Conservation (phyloP, 1,140 invertebrate species). For the Pseudomyrmex dendroicus region DNA sequence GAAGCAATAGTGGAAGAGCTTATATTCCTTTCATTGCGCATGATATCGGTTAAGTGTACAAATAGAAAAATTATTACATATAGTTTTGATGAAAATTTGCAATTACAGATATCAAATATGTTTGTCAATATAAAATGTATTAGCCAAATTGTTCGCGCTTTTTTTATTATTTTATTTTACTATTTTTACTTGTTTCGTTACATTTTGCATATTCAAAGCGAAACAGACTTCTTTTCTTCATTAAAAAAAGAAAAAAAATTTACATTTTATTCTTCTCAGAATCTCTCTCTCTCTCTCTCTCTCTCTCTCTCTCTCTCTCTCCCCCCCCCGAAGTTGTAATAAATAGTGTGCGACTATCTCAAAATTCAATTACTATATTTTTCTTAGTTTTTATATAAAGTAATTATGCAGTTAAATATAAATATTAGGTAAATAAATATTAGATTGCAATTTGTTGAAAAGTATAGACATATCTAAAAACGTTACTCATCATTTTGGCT, state of each 20-base stretch:
- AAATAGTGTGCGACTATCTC: background rate
- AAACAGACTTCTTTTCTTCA: background rate
- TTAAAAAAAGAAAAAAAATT: background rate
- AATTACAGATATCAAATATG: conserved; percentile 5
- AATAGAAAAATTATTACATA: conserved; percentile 35
- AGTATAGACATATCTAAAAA: conserved; percentile 32
- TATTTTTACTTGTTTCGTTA: conserved; percentile 26
- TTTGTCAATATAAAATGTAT: conserved; percentile 18
- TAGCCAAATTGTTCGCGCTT: conserved; percentile 9
- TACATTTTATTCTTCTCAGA: conserved; percentile 9
- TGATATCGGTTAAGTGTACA: too few relatives aligned
- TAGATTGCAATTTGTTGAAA: conserved; percentile 44
- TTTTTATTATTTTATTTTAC: conserved; percentile 45
- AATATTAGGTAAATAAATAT: conserved; percentile 42
- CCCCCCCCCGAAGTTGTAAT: too few relatives aligned
- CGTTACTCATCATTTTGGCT: conserved; percentile 42
- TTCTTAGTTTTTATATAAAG: background rate
- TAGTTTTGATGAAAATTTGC: conserved; percentile 8
- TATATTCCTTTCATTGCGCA: too few relatives aligned
- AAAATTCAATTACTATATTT: conserved; percentile 1
- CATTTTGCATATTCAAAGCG: conserved; percentile 1
- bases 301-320: background rate
- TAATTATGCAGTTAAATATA: conserved; percentile 33
- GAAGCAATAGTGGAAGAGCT: too few relatives aligned
- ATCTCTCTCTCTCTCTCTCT: background rate